Conservation (phyloP, 2,797 vertebrate genomes). For the Labeo calbasu region DNA sequence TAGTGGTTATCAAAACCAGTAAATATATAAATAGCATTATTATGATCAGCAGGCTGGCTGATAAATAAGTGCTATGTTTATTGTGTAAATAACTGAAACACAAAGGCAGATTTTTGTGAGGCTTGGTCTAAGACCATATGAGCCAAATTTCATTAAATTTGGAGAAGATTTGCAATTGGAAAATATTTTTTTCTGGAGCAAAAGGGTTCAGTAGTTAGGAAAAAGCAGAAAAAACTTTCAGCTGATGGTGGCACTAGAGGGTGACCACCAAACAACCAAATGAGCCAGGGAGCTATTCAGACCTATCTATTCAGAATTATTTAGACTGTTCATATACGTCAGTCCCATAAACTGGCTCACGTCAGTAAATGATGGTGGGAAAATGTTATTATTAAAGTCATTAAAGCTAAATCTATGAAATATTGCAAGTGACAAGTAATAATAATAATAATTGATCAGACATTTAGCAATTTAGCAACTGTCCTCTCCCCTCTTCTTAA, state of each 20-base stretch:
- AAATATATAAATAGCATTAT: not conserved
- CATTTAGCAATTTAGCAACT: not conserved
- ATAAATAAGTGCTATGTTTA: not conserved
- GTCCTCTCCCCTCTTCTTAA: not conserved
- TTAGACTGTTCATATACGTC: not conserved
- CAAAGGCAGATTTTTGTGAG: not conserved
- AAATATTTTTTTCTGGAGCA: not conserved
- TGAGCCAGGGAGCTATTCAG: not conserved
- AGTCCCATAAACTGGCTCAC: not conserved
- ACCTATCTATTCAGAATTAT: not conserved
- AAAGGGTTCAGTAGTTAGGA: not conserved
- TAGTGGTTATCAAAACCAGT: not conserved
- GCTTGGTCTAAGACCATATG: not conserved
- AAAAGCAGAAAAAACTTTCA: not conserved
- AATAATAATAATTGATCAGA: not conserved
- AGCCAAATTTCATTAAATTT: not conserved
- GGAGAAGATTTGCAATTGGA: not conserved
- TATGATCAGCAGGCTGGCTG: not conserved
- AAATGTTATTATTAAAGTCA: not conserved
- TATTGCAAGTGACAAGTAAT: not conserved
- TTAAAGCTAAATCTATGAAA: not conserved
- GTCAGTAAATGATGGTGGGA: not conserved
- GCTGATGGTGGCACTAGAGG: not conserved
- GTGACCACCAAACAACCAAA: not conserved
- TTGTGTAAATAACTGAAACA: not conserved